Conservation (phyloP, 2,113 vertebrate species). For the Hipposideros armiger region DNA sequence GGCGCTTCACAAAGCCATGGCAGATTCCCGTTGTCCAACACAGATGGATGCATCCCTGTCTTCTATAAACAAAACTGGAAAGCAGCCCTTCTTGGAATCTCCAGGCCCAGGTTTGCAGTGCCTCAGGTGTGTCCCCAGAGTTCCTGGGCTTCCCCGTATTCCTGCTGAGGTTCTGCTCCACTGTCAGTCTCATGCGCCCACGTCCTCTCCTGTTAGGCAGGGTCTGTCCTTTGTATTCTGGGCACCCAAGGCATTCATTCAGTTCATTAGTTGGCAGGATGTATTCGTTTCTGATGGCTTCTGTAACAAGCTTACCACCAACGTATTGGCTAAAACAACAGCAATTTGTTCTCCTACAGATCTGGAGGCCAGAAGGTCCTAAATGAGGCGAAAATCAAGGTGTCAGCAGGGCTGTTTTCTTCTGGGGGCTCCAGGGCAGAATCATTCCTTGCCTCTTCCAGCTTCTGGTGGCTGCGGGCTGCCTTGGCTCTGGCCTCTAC, state of each 20-base stretch:
- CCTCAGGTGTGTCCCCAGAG: neutral
- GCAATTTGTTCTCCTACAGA: neutral
- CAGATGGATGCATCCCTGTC: fast-evolving
- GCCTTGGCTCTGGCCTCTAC: neutral
- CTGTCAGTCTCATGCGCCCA: fast-evolving
- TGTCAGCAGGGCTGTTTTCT: neutral
- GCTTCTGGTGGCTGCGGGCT: neutral
- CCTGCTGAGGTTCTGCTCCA: neutral
- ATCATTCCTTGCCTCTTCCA: fast-evolving
- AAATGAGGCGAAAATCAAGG: neutral
- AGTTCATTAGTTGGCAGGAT: neutral
- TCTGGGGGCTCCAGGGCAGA: neutral
- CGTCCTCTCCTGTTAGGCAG: neutral
- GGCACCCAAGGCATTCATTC: too few relatives aligned
- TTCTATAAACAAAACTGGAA: neutral
- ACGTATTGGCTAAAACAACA: neutral
- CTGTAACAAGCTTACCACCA: neutral
- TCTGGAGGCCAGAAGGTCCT: neutral
- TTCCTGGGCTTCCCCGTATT: too few relatives aligned
- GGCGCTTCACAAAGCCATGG: fast-evolving
- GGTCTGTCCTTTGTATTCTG: neutral
- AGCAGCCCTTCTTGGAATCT: neutral
- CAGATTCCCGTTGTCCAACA: too few relatives aligned
- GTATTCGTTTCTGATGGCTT: neutral
- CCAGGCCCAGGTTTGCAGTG: neutral